A percentile compares a stretch with the other conserved stretches of the same genome.
Conservation (phyloP, 2,113 vertebrate genomes). For the Felis catus region DNA sequence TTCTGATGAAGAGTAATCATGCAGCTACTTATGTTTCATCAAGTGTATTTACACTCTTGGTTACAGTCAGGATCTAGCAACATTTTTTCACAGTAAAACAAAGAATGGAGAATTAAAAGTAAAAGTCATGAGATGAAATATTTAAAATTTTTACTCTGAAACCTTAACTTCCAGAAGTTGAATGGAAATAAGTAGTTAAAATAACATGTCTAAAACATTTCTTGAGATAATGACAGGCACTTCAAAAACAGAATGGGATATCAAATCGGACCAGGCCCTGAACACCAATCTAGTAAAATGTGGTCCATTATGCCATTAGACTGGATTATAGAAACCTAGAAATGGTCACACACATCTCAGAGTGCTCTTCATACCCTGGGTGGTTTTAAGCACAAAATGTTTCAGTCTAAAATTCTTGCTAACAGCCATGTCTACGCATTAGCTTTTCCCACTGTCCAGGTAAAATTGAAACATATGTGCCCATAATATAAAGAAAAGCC, state of each 20-base stretch:
- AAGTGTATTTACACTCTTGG: constrained; percentile 65
- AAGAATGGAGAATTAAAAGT: constrained; percentile 61
- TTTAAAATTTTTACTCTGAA: constrained; percentile 58
- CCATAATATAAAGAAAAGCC: background rate
- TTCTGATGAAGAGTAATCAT: constrained; percentile 31
- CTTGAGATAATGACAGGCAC: constrained; percentile 73
- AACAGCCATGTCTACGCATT: background rate
- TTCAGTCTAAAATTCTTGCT: constrained; percentile 28
- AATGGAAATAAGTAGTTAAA: constrained; percentile 77
- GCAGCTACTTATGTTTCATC: constrained; percentile 40
- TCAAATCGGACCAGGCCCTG: background rate
- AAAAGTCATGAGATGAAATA: constrained; percentile 57
- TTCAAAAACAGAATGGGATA: background rate
- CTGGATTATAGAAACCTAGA: constrained; percentile 43
- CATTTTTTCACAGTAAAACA: constrained; percentile 56
- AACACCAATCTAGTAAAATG: background rate
- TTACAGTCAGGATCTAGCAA: constrained; percentile 30
- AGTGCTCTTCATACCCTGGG: background rate
- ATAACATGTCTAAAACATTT: constrained; percentile 75
- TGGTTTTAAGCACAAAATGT: constrained; percentile 65
- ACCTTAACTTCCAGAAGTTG: constrained; percentile 70
- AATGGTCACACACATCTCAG: background rate
- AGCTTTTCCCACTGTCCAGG: constrained; percentile 55
- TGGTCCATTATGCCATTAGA: background rate
- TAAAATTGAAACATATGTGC: constrained; percentile 31